These are phyloP conservation scores for Acropora tenuis DNA, from an alignment of 64 coral and sea anemone species.

Conservation along the genomic window DNA sequence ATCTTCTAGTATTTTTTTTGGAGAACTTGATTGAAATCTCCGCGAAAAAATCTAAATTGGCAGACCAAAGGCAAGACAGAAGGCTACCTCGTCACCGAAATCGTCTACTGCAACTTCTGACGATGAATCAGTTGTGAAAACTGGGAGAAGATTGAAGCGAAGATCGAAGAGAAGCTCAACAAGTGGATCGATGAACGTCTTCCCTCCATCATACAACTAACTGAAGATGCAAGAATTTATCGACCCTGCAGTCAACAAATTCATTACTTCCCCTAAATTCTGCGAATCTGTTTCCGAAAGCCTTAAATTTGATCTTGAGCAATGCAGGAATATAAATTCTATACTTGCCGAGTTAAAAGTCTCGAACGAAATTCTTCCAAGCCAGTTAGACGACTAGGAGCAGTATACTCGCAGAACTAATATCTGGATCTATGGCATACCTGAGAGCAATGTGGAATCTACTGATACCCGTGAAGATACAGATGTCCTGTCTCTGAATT, in stretches of 20 bases:
- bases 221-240: not conserved
- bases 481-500: no score
- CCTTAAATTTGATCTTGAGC: slow-evolving; percentile 5
- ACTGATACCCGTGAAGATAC: no score
- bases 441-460: no score
- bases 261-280: slow-evolving; percentile 1
- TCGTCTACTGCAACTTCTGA: not conserved
- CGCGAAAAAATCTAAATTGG: no score
- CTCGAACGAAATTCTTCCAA: not conserved
- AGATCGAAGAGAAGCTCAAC: not conserved
- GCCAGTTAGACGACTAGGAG: not conserved
- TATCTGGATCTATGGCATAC: no score
- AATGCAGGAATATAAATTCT: not conserved
- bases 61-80: not conserved
- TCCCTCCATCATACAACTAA: slow-evolving; percentile 1
- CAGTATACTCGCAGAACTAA: no score
- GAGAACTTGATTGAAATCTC: no score
- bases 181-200: slow-evolving; percentile 12
- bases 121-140: slow-evolving; percentile 2
- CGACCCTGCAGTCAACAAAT: slow-evolving; percentile 3
- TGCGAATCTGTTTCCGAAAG: slow-evolving; percentile 1
- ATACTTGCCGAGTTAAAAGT: not conserved
- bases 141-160: not conserved
- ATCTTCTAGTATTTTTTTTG: no score
- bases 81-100: not conserved